These are phyloP conservation scores for Neolamprologus longior DNA, from an alignment of 2,113 vertebrate genomes.

Conservation along the genomic window DNA sequence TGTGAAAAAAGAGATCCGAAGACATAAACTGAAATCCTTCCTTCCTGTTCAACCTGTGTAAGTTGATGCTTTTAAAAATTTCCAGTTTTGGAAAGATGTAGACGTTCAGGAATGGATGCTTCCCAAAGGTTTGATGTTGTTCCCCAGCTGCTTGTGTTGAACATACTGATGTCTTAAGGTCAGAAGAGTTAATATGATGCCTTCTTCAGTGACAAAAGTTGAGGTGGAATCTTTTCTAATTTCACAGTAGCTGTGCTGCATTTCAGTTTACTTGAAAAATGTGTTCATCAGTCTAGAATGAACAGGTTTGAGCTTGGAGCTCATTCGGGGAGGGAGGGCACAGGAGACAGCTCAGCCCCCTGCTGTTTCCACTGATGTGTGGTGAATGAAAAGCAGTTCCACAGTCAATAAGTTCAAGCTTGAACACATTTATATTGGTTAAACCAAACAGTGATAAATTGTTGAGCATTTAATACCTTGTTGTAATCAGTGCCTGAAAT, in stretches of 20 bases:
- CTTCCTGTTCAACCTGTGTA: not conserved
- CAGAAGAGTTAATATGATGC: not conserved
- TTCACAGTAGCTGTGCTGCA: not conserved
- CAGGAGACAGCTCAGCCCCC: not conserved
- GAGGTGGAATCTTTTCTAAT: not conserved
- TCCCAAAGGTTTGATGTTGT: not conserved
- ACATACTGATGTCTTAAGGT: not conserved
- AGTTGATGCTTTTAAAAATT: not conserved
- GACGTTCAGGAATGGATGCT: not conserved
- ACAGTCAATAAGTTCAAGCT: not conserved
- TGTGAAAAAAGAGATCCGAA: not conserved
- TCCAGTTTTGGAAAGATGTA: not conserved
- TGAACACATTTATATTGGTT: not conserved
- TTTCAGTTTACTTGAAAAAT: not conserved
- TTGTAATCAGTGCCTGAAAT: constrained; percentile 21
- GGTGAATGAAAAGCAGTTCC: not conserved
- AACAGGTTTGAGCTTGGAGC: not conserved
- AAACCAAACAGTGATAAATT: constrained; percentile 13
- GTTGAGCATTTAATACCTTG: not conserved
- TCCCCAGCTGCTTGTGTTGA: not conserved
- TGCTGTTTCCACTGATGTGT: not conserved
- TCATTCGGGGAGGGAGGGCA: not conserved
- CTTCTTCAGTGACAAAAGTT: not conserved
- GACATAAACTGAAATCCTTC: not conserved
- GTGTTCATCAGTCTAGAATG: not conserved